Base-by-base conservation (phyloP, 53 echinoderm and acorn worm species). In the Apostichopus leukothele region DNA sequence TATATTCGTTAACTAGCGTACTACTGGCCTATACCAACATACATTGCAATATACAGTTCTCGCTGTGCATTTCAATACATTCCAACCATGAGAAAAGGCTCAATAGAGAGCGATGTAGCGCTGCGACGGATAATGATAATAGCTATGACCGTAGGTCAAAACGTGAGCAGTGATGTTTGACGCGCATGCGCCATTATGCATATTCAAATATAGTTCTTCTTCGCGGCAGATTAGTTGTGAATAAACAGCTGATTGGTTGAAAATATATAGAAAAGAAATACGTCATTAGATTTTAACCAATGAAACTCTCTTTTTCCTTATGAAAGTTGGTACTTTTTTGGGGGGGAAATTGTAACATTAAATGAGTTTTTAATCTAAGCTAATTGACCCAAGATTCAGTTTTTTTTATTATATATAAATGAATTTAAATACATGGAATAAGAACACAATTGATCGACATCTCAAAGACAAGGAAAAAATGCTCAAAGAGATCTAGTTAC, bases 81-180 rank as follows among this genome's bases (percentile, higher is more conserved):
- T 81, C 54, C 59, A 22, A 21, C 57, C 81, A 81, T 54, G 81
- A 81, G 54, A 81, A 81, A 81, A n/a, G 59, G 81, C 81, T 71
- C 71, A 71, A 6, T n/a, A n/a, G 3, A 71, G 16, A 71, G 71
- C 16, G n/a, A 71, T 19, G 18, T 71, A 71, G 71, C 71, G 20
- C 71, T 54, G 21, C 10, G 52, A 57, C 59, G 23, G 81, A 55
- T 81, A 81, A 81, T 81, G 59, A 81, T 81, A 81, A 81, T 81
- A 54, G 59, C 59, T 81, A 21, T 81, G 81, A 81, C 81, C 81
- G 59, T 59, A 55, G 81, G 81, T 81, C 81, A 81, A 9, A 81
- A 81, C 81, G 81, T 81, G 81, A 81, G 81, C n/a, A 81, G 81
- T 81, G 81, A 81, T 55, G 54, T 81, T 22, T 59, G 59, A 59